Percentiles rank a stretch among this genome's conserved stretches.
Conservation (phyloP, 2,797 vertebrate genomes). For the Lacerta bilineata region DNA sequence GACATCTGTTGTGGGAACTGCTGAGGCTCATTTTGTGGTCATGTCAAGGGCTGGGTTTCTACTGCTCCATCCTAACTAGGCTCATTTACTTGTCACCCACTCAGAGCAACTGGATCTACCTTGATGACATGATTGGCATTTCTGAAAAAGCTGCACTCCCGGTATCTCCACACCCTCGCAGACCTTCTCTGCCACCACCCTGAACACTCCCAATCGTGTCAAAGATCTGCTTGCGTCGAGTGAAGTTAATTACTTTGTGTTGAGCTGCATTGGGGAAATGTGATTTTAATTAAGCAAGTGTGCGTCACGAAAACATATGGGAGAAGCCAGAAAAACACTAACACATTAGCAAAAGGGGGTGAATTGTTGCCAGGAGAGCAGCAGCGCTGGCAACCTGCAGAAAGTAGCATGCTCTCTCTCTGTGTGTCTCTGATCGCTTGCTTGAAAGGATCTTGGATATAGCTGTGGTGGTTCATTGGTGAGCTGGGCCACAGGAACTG, state of each 20-base stretch:
- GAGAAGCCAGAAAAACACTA: background rate
- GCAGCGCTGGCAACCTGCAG: background rate
- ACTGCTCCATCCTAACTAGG: background rate
- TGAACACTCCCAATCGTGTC: background rate
- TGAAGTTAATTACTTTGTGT: constrained; percentile 16
- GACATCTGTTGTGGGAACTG: background rate
- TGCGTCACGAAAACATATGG: background rate
- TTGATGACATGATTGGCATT: background rate
- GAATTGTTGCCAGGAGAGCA: background rate
- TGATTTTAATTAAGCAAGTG: constrained; percentile 25
- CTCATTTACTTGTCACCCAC: background rate
- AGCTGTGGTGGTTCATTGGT: background rate
- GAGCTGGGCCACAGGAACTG: background rate
- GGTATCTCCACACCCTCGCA: too few species aligned
- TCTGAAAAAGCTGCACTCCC: background rate
- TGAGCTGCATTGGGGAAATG: background rate
- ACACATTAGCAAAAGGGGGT: background rate
- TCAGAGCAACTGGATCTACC: too few species aligned
- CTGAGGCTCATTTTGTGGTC: background rate
- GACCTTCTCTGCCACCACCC: too few species aligned
- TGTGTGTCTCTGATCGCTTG: background rate
- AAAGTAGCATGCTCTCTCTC: background rate
- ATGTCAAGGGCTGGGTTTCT: background rate
- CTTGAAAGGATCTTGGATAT: background rate
- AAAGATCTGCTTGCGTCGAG: background rate